phyloP scores from a whole-genome alignment of 2,888 invertebrate species.

The Rhingia campestris region DNA sequence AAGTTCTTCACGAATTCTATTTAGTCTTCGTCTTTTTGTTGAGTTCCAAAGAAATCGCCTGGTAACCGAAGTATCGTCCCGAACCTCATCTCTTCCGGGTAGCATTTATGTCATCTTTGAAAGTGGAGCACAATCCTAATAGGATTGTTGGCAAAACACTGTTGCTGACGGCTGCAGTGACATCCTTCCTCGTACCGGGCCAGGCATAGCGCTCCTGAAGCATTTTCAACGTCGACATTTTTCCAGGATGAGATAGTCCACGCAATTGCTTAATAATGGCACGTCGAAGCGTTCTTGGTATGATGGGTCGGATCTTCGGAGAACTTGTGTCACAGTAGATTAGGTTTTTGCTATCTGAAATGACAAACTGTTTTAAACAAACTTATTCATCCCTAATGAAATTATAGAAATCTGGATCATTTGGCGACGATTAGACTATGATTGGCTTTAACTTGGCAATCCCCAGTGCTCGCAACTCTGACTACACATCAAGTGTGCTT shows the following conservation, averaged over 20 bases:
- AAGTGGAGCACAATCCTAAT: slow-evolving; percentile 48
- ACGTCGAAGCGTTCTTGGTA: slow-evolving; percentile 20
- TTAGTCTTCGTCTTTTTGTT: neutral
- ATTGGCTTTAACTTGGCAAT: no score
- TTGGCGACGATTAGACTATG: no score
- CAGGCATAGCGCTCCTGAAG: slow-evolving; percentile 37
- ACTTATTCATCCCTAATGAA: neutral
- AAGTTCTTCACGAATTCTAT: neutral
- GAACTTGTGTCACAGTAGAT: slow-evolving; percentile 32
- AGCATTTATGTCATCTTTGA: slow-evolving; percentile 53
- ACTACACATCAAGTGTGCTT: no score
- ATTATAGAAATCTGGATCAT: slow-evolving; percentile 30
- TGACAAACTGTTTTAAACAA: slow-evolving; percentile 18
- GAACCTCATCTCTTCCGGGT: slow-evolving; percentile 22
- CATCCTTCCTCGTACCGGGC: slow-evolving; percentile 38
- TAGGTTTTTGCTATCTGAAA: neutral
- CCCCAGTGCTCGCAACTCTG: no score
- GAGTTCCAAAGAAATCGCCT: neutral
- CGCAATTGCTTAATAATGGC: slow-evolving; percentile 11
- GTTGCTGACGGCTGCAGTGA: neutral
- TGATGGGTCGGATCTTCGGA: slow-evolving; percentile 32
- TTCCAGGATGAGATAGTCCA: slow-evolving; percentile 49
- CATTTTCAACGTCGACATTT: neutral
- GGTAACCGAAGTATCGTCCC: slow-evolving; percentile 4
- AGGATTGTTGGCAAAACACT: slow-evolving; percentile 55